Percentiles rank a stretch among this genome's conserved stretches.
Evolutionary conservation across 1,140 invertebrate species (phyloP).

Genomic region (Eumaeus atala): DNA sequence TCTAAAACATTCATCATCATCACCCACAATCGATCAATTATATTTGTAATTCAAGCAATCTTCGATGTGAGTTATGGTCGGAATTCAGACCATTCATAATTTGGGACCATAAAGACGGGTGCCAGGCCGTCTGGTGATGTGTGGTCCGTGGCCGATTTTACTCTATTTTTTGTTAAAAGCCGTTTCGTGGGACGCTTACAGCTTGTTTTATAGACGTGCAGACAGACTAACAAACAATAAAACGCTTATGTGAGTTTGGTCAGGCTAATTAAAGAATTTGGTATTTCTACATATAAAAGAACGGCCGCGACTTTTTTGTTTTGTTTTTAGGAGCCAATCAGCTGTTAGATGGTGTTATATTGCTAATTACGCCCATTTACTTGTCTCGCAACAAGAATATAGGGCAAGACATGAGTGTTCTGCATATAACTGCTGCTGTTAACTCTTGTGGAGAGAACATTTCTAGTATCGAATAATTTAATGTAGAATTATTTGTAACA

Average conservation of each 20-base stretch:
- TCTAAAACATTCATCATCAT: slow-evolving; percentile 11
- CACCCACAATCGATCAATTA: slow-evolving; percentile 3
- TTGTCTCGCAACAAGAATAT: too few relatives aligned
- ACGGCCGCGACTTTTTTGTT: too few relatives aligned
- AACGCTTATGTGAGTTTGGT: neutral
- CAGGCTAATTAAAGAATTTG: neutral
- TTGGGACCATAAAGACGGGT: slow-evolving; percentile 23
- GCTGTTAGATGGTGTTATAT: too few relatives aligned
- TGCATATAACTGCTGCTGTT: too few relatives aligned
- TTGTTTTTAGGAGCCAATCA: too few relatives aligned
- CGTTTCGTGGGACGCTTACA: slow-evolving; percentile 2
- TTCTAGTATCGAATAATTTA: too few relatives aligned
- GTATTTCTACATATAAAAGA: too few relatives aligned
- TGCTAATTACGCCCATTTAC: too few relatives aligned
- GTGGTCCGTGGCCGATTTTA: slow-evolving; percentile 3
- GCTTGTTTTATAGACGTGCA: slow-evolving; percentile 5
- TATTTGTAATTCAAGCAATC: slow-evolving; percentile 10
- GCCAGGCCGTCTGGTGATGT: slow-evolving; percentile 40
- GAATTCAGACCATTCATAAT: slow-evolving; percentile 17
- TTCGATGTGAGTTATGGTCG: neutral
- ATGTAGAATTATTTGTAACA: too few relatives aligned
- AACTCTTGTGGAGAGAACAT: too few relatives aligned
- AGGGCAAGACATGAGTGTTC: too few relatives aligned
- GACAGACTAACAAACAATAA: slow-evolving; percentile 4
- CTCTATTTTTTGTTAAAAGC: neutral